Evolutionary conservation across 2,797 vertebrate genomes (phyloP).

Genomic region (Sebastes nivosus): DNA sequence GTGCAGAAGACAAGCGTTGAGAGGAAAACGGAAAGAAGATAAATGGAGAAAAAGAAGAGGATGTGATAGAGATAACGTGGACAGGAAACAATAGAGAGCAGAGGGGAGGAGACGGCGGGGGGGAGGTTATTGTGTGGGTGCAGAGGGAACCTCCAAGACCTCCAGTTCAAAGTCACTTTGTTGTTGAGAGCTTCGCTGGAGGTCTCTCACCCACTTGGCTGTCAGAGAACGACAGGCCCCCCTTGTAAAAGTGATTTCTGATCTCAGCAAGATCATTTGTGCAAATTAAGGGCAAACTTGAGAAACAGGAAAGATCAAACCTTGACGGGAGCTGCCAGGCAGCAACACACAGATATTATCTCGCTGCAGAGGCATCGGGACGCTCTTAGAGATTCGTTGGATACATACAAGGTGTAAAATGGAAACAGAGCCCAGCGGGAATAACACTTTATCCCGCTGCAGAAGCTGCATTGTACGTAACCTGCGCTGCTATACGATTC

Average conservation of each 20-base stretch:
- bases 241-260: constrained; percentile 55
- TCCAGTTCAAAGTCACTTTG: constrained; percentile 60
- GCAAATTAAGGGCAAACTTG: constrained; percentile 61
- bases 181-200: constrained; percentile 58
- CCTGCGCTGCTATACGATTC: not conserved
- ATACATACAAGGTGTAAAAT: not conserved
- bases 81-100: constrained; percentile 13
- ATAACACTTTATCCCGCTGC: not conserved
- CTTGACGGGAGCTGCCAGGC: constrained; percentile 37
- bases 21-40: constrained; percentile 11
- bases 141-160: constrained; percentile 38
- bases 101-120: not conserved
- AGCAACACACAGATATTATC: constrained; percentile 45
- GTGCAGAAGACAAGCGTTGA: constrained; percentile 50
- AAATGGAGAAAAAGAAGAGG: not conserved
- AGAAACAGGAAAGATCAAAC: constrained; percentile 58
- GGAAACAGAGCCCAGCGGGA: not conserved
- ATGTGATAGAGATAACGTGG: not conserved
- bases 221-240: constrained; percentile 53
- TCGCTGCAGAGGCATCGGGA: constrained; percentile 12
- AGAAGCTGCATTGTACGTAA: not conserved
- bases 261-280: constrained; percentile 66
- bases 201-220: constrained; percentile 58
- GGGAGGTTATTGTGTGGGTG: constrained; percentile 2
- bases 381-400: constrained; percentile 15